Conservation (phyloP, 2,888 invertebrate genomes). For the Ennomos fuscantarius region DNA sequence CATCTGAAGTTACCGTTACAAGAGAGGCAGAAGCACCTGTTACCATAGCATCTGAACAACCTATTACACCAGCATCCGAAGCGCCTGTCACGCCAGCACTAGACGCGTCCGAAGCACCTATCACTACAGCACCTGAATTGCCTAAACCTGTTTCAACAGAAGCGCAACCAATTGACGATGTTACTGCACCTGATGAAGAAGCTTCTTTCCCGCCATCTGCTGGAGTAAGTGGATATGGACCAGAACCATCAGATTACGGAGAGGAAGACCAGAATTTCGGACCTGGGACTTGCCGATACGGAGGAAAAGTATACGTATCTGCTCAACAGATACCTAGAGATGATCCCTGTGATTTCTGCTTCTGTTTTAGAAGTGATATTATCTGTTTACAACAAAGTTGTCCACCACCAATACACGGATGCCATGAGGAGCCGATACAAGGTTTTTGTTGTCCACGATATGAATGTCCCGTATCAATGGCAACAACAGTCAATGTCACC, state of each 20-base stretch:
- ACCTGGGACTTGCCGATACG: constrained; percentile 96
- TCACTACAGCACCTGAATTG: constrained; percentile 52
- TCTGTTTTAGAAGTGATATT: constrained; percentile 98
- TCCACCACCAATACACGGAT: constrained; percentile 96
- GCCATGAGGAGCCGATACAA: constrained; percentile 95
- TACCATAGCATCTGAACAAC: constrained; percentile 5
- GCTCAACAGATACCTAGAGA: constrained; percentile 97
- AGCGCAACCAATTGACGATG: constrained; percentile 64
- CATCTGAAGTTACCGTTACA: constrained; percentile 1
- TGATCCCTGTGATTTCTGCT: constrained; percentile 98
- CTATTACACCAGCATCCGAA: constrained; percentile 6
- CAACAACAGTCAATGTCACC: constrained; percentile 91
- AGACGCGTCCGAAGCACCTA: constrained; percentile 25
- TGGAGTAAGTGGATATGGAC: constrained; percentile 75
- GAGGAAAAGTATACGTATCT: constrained; percentile 96
- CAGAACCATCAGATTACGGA: constrained; percentile 89
- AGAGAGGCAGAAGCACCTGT: not conserved
- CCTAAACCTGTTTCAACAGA: constrained; percentile 62
- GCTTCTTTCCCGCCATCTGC: constrained; percentile 61
- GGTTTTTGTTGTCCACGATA: constrained; percentile 98
- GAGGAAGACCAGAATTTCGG: constrained; percentile 93
- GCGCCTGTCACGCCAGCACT: constrained; percentile 39
- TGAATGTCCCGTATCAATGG: constrained; percentile 96
- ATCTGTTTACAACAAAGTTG: constrained; percentile 98
- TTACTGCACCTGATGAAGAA: constrained; percentile 65